Evolutionary conservation across 2,113 vertebrate species (phyloP).

Genomic region (Elanus axillaris): DNA sequence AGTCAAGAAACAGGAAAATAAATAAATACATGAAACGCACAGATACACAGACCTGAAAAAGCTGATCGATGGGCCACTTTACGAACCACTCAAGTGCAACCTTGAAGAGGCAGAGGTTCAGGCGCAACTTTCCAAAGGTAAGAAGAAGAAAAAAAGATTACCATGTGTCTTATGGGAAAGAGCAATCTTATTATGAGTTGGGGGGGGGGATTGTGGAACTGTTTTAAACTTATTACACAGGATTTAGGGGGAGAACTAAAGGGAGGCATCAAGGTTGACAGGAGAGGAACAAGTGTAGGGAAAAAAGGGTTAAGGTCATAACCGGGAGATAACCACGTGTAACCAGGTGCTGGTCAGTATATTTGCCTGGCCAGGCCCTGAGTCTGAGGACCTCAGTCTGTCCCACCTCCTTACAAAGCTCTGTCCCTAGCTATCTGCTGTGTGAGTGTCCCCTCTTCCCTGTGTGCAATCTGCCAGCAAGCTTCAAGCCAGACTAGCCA

Average conservation of each 20-base stretch:
- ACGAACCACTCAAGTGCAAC: neutral
- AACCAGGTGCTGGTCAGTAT: neutral
- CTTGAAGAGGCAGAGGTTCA: neutral
- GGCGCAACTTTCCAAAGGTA: neutral
- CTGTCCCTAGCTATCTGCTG: too few relatives aligned
- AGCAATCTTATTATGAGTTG: neutral
- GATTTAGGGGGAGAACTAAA: neutral
- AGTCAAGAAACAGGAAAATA: neutral
- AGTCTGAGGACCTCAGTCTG: neutral
- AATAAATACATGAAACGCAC: neutral
- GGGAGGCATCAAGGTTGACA: neutral
- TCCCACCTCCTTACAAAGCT: neutral
- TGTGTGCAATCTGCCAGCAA: neutral
- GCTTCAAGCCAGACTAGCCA: neutral
- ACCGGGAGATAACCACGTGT: neutral
- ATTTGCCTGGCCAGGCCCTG: neutral
- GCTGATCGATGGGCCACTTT: neutral
- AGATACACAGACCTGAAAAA: neutral
- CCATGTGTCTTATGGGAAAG: neutral
- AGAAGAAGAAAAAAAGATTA: neutral
- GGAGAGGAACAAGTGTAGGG: neutral
- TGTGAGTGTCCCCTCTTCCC: neutral
- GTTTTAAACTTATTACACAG: neutral
- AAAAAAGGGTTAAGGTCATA: neutral
- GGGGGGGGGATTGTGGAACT: neutral